Evolutionary conservation across 2,797 vertebrate genomes (phyloP).

Genomic region (Xenopus petersii): DNA sequence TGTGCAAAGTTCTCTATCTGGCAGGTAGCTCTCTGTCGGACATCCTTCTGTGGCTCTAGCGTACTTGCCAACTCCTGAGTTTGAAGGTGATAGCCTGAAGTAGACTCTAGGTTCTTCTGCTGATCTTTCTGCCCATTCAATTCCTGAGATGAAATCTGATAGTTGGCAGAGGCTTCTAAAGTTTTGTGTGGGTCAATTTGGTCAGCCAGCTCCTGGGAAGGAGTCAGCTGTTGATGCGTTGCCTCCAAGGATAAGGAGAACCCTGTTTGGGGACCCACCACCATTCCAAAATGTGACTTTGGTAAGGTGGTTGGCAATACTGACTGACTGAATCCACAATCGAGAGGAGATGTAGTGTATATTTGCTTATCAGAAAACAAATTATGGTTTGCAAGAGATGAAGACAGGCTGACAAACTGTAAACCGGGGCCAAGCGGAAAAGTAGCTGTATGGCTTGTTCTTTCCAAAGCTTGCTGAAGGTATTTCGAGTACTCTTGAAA

Average conservation of each 20-base stretch:
- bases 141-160: conserved; percentile 86
- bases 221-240: conserved; percentile 94
- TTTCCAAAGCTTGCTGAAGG: conserved; percentile 95
- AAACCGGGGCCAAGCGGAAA: conserved; percentile 86
- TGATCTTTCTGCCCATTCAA: conserved; percentile 85
- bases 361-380: conserved; percentile 94
- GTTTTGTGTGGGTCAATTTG: conserved; percentile 91
- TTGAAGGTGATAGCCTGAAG: conserved; percentile 78
- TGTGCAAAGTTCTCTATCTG: conserved; percentile 99
- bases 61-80: conserved; percentile 85
- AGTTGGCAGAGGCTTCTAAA: conserved; percentile 80
- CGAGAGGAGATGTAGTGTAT: conserved; percentile 87
- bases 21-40: conserved; percentile 84
- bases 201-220: conserved; percentile 97
- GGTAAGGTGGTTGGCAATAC: conserved; percentile 85
- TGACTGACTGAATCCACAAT: conserved; percentile 88
- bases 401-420: conserved; percentile 86
- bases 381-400: conserved; percentile 81
- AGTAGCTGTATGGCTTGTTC: conserved; percentile 89
- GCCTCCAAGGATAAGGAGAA: conserved; percentile 90
- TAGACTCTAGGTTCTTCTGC: conserved; percentile 76
- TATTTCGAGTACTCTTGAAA: conserved; percentile 98
- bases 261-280: conserved; percentile 86
- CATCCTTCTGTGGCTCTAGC: conserved; percentile 86
- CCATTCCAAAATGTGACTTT: conserved; percentile 96